Evolutionary conservation across 2,888 invertebrate species (phyloP), one percentile per base, ranked within the genome.

Genomic region (Oxycera nigricornis): DNA sequence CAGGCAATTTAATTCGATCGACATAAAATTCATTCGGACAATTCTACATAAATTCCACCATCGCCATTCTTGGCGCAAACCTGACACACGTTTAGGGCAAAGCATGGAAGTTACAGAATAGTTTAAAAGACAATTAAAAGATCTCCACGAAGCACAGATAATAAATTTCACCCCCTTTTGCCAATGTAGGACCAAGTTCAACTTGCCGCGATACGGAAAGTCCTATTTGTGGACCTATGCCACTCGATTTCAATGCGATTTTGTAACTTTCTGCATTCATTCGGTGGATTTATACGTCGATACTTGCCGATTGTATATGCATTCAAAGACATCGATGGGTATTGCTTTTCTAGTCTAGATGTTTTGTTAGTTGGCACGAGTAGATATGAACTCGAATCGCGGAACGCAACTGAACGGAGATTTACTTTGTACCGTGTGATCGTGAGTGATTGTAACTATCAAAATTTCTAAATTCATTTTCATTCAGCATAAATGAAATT

Each of bases 1-100:
- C 70, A 70, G 70, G 70, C 70, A 30, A 70, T 55, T 70, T 70
- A 55, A 70, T 55, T 70, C 70, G 70, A 70, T 70, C 70, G 70
- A 52, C 11, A 68, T 70, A 70, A 70, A 52, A 70, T 52, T 31
- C 55, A 70, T 28, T 70, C 41, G 70, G 50, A 52, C 70, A 70
- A 70, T 70, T 70, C 70, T 52, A 24, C 52, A 70, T 70, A 70
- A 70, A 70, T 70, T 70, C 70, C 55, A 65, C 2, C 41, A 24
- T 65, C 39, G 41, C 65, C 65, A 65, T 65, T 41, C 61, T 41
- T 39, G 65, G 65, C 65, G 14, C 41, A 26, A 9, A 17, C 35
- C 26, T n/a, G 46, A 22, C 39, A 14, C 22, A 35, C 39, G n/a
- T n/a, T 67, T 46, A 17, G 1, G 20, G 41, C 65, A 65, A 22